Evolutionary conservation across 2,113 vertebrate species (phyloP).

Genomic region (Platycercus adscitus): DNA sequence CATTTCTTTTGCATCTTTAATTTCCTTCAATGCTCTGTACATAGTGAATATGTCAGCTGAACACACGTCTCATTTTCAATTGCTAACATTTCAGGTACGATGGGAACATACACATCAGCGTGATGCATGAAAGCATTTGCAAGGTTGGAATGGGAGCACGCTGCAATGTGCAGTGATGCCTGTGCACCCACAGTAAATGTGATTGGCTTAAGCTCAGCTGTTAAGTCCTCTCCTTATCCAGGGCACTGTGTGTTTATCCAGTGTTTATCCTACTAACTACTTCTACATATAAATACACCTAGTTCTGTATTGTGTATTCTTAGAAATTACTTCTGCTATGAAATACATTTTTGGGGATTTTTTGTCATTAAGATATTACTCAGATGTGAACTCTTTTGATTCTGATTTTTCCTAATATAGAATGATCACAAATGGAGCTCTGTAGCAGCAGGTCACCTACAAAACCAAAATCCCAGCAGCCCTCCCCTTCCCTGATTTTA

Average conservation of each 20-base stretch:
- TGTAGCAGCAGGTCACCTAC: not conserved
- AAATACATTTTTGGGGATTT: not conserved
- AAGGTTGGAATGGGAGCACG: not conserved
- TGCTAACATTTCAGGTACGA: not conserved
- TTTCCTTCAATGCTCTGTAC: constrained; percentile 35
- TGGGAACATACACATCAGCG: not conserved
- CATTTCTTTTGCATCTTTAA: constrained; percentile 42
- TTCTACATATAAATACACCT: not conserved
- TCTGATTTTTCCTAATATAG: not conserved
- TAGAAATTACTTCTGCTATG: not conserved
- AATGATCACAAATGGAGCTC: not conserved
- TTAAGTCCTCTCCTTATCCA: not conserved
- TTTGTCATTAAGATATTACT: not conserved
- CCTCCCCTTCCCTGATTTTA: not conserved
- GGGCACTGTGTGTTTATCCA: not conserved
- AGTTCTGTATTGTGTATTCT: not conserved
- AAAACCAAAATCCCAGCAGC: not conserved
- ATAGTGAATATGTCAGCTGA: not conserved
- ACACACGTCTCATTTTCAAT: constrained; percentile 4
- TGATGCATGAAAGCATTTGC: not conserved
- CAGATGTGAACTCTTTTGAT: not conserved
- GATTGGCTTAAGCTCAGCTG: not conserved
- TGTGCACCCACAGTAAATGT: not conserved
- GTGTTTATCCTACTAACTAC: not conserved
- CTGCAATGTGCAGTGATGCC: not conserved